Base-by-base conservation (phyloP, 2,888 invertebrate species). In the Eilema sororculum region DNA sequence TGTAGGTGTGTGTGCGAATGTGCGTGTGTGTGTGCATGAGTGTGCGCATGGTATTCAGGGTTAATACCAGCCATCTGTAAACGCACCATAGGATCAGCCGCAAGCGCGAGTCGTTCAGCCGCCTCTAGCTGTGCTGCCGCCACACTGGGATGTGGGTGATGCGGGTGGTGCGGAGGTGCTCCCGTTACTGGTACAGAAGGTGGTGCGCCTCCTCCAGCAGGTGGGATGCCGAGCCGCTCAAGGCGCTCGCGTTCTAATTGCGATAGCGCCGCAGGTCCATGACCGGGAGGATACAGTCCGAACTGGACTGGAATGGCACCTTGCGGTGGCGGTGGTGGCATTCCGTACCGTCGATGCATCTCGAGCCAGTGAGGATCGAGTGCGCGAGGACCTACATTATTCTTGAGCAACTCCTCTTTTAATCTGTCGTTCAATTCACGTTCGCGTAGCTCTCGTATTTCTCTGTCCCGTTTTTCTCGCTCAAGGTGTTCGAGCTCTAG, bases 31-130 rank as follows among this genome's bases (percentile, higher is more conserved):
- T 98, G 98, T 85, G 98, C 98, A 93, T 98, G 98, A 83, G 98
- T 98, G 95, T 98, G 98, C 88, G 98, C 98, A 95, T 98, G 98
- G 95, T 98, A 98, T 95, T 98, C 98, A 65, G 97, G 97, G 84
- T 96, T 97, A 86, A 98, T 97, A 90, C 98, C 98, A 84, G 98
- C 98, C 98, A 99, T 98, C 96, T 98, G 98, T 90, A 99, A 95
- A 84, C 98, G 97, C 93, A 97, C 97, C 97, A 99, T 98, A 77
- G 98, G 98, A 95, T 99, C 98, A 79, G 98, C 97, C 75, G 98
- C 98, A 85, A 98, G 95, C 75, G 98, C 98, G 79, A 98, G 94
- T 81, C 98, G 95, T 92, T 98, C 98, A 83, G 98, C 97, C 83
- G 96, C 96, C 84, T 97, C 97, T 72, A 97, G 92, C 90, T 97